Conservation (phyloP, 2,888 invertebrate genomes). For the Sympetrum striolatum region DNA sequence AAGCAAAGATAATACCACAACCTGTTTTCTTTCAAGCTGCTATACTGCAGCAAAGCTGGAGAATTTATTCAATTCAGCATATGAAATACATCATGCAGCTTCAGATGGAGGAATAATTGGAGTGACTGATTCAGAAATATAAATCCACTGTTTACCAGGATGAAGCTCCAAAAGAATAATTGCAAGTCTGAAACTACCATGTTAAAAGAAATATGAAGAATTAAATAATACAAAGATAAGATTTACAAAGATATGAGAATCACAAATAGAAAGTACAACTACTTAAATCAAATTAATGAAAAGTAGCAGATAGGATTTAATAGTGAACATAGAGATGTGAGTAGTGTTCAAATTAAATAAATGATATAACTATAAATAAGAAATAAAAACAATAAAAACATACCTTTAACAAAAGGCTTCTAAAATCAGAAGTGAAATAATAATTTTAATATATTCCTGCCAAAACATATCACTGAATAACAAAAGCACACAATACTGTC, state of each 20-base stretch:
- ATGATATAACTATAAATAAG: too few species aligned
- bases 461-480: too few species aligned
- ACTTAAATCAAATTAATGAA: background rate
- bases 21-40: background rate
- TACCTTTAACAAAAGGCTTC: too few species aligned
- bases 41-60: background rate
- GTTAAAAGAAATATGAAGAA: background rate
- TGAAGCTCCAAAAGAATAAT: background rate
- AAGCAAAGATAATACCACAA: background rate
- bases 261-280: background rate
- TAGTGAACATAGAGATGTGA: background rate
- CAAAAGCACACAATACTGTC: too few species aligned
- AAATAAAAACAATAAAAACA: too few species aligned
- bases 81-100: slow-evolving; percentile 4
- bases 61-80: background rate
- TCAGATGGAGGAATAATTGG: background rate
- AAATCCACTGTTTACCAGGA: background rate
- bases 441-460: too few species aligned
- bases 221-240: background rate
- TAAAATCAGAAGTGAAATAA: too few species aligned
- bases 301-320: background rate
- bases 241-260: background rate
- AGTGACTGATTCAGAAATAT: background rate
- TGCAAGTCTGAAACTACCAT: background rate
- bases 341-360: too few species aligned